Conservation (phyloP, 2,113 vertebrate species). For the Microtus richardsoni region DNA sequence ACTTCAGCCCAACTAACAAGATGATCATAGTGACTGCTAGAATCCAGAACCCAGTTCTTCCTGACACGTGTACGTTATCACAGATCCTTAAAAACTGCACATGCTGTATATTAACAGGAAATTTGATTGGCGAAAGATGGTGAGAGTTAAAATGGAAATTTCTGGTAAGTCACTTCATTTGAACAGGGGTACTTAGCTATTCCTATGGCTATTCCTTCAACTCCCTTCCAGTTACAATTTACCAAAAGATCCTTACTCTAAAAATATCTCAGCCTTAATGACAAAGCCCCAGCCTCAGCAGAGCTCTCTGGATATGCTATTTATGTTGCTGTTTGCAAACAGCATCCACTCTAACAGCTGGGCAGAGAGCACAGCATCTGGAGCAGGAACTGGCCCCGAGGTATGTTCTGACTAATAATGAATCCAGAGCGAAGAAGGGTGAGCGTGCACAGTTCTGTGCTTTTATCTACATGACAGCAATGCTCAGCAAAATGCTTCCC, state of each 20-base stretch:
- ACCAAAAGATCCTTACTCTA: neutral
- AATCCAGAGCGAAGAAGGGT: slow-evolving; percentile 16
- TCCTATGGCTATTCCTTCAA: neutral
- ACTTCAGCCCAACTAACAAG: neutral
- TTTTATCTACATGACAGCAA: slow-evolving; percentile 48
- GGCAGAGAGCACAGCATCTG: slow-evolving; percentile 60
- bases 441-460: neutral
- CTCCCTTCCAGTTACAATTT: neutral
- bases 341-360: slow-evolving; percentile 63
- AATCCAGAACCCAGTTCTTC: neutral
- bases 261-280: neutral
- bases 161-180: neutral
- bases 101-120: slow-evolving; percentile 1
- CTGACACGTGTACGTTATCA: slow-evolving; percentile 16
- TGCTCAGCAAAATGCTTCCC: slow-evolving; percentile 59
- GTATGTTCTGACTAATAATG: slow-evolving; percentile 54
- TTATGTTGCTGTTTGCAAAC: slow-evolving; percentile 52
- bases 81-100: slow-evolving; percentile 61
- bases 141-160: slow-evolving; percentile 18
- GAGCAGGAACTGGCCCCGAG: slow-evolving; percentile 53
- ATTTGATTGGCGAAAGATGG: slow-evolving; percentile 29
- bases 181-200: neutral
- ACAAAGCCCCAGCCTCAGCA: neutral
- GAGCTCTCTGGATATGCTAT: slow-evolving; percentile 47
- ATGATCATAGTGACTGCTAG: neutral